These are phyloP conservation scores for Pipa parva DNA, from an alignment of 2,113 vertebrate genomes.

Conservation along the genomic window DNA sequence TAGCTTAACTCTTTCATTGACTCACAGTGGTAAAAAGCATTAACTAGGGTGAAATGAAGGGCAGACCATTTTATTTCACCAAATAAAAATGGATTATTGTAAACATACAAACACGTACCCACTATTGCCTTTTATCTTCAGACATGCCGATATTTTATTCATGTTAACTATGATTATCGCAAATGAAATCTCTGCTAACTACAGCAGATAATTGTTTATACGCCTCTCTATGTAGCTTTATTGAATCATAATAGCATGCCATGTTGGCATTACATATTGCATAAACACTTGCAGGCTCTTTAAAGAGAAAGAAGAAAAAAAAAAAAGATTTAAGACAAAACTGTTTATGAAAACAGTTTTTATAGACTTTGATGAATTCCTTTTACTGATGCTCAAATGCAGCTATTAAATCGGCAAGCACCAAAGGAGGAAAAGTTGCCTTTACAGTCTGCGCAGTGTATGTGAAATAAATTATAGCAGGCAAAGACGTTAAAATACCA, in stretches of 20 bases:
- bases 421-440: conserved; percentile 14
- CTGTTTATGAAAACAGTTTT: conserved; percentile 36
- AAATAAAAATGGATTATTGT: conserved; percentile 28
- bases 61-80: conserved; percentile 18
- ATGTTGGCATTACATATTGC: conserved; percentile 34
- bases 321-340: conserved; percentile 25
- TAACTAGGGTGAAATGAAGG: conserved; percentile 19
- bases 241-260: conserved; percentile 31
- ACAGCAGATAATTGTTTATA: conserved; percentile 35
- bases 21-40: not conserved
- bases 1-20: not conserved
- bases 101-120: conserved; percentile 19
- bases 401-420: conserved; percentile 15
- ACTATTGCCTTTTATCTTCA: conserved; percentile 2
- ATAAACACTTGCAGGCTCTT: conserved; percentile 8
- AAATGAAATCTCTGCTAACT: conserved; percentile 30
- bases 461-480: conserved; percentile 13
- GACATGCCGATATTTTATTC: conserved; percentile 8
- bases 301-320: conserved; percentile 19
- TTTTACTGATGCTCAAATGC: conserved; percentile 32
- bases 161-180: conserved; percentile 34
- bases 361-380: conserved; percentile 28
- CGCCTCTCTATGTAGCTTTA: conserved; percentile 26
- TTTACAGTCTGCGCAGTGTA: conserved; percentile 10
- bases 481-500: conserved; percentile 3